Base-by-base conservation (phyloP, 1,140 invertebrate species). In the Apis mellifera region DNA sequence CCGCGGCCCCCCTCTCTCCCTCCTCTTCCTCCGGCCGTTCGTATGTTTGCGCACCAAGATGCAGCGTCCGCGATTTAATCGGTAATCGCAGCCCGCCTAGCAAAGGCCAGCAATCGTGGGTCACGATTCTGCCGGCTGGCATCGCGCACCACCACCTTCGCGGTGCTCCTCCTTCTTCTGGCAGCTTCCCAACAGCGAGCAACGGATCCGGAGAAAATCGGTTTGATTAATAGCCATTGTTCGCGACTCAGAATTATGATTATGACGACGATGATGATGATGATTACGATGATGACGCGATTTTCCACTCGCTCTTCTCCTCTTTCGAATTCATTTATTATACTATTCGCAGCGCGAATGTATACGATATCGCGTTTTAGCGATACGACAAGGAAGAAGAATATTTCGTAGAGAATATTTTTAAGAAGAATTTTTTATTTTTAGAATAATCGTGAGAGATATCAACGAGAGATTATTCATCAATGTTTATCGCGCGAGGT, bases 201-300 rank as follows among this genome's bases (percentile, higher is more conserved):
- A 71, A 4, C 9, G 50, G 21, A 26, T 7, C 32, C 21, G 12
- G 12, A 59, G 57, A 80, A 87, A 89, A 88, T 90, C 82, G 86
- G 69, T 68, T 78, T 84, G 87, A 90, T 90, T 84, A 90, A 87
- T 89, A 89, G 83, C 84, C 86, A 90, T 88, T 70, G 82, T 75
- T 62, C 54, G 79, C 26, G 79, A 70, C 87, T 89, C 87, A 83
- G 78, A n/a, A 78, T 79, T 59, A 50, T 19, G 13, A 48, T 75
- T 26, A 26, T 26, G 32, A 32, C 3, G 32, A 32, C 0, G 2
- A 32, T 32, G 32, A 32, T 3, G 32, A 32, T 32, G 32, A 32
- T 1, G 26, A 32, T 32, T 1, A 32, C 1, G 32, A 42, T 42
- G 2, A 42, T 0, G 32, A 42, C 32, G 32, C 32, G 4, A 42